Evolutionary conservation across 1,140 invertebrate genomes (phyloP).

Genomic region (Oscheius sp.): DNA sequence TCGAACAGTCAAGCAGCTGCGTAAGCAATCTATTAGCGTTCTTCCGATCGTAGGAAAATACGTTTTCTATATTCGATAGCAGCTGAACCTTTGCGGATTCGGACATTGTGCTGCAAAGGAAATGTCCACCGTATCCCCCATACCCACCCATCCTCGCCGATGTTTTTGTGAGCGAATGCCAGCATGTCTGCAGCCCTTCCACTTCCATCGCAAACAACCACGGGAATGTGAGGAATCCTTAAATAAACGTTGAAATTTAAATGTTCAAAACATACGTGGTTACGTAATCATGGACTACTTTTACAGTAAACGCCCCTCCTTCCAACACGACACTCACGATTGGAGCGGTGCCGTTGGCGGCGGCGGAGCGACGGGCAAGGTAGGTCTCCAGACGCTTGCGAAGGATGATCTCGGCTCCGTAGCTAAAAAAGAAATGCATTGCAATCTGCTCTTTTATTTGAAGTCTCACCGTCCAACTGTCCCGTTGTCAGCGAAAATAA

Average conservation of each 20-base stretch:
- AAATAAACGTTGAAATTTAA: neutral
- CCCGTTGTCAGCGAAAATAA: constrained; percentile 92
- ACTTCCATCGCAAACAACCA: constrained; percentile 94
- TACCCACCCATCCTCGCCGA: constrained; percentile 49
- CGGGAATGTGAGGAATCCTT: constrained; percentile 77
- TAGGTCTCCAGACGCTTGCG: constrained; percentile 64
- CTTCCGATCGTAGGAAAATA: constrained; percentile 48
- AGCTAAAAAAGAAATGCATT: constrained; percentile 58
- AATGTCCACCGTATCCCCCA: neutral
- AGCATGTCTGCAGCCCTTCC: constrained; percentile 91
- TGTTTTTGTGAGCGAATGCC: constrained; percentile 84
- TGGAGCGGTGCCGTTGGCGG: constrained; percentile 71
- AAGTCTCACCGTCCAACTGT: constrained; percentile 71
- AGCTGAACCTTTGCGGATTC: constrained; percentile 45
- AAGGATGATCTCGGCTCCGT: constrained; percentile 65
- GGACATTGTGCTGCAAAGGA: constrained; percentile 43
- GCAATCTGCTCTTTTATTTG: neutral
- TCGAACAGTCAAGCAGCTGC: constrained; percentile 47
- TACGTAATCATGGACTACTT: constrained; percentile 90
- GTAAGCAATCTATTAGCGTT: constrained; percentile 43
- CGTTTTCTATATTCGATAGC: constrained; percentile 38
- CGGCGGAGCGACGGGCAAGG: constrained; percentile 51
- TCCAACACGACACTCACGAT: constrained; percentile 94
- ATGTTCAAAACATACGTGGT: constrained; percentile 67
- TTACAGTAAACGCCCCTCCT: constrained; percentile 91